Percentiles rank a stretch among this genome's conserved stretches.
phyloP scores from a whole-genome alignment of 2,113 vertebrate species.

The Opisthocomus hoazin region DNA sequence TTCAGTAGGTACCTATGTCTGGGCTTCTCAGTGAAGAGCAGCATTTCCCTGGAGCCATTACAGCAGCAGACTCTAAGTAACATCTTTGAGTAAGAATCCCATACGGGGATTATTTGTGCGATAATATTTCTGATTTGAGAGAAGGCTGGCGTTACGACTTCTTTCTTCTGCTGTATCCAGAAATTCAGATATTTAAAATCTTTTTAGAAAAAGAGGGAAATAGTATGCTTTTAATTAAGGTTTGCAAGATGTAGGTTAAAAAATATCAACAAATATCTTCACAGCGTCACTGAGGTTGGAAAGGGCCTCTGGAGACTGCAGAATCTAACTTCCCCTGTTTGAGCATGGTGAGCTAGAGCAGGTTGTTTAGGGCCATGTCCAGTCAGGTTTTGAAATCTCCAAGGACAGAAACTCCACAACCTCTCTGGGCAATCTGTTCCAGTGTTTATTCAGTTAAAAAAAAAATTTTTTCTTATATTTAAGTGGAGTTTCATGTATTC shows the following conservation, averaged over 20 bases:
- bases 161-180: not conserved
- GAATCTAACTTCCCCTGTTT: not conserved
- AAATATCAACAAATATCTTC: not conserved
- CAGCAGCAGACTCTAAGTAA: not conserved
- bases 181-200: not conserved
- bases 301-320: not conserved
- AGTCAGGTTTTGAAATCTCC: not conserved
- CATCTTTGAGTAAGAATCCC: not conserved
- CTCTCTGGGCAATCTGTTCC: not conserved
- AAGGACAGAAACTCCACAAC: not conserved
- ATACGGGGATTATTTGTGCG: not conserved
- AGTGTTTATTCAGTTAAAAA: not conserved
- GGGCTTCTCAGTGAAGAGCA: not conserved
- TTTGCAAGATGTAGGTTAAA: not conserved
- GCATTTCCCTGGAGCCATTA: not conserved
- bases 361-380: not conserved
- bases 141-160: not conserved
- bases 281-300: not conserved
- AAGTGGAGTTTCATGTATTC: not conserved
- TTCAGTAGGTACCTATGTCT: not conserved
- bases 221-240: not conserved
- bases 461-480: not conserved
- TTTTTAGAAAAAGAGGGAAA: not conserved
- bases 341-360: not conserved
- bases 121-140: not conserved